Evolutionary conservation across 2,797 vertebrate genomes (phyloP).

Genomic region (Leucoraja ocellata): DNA sequence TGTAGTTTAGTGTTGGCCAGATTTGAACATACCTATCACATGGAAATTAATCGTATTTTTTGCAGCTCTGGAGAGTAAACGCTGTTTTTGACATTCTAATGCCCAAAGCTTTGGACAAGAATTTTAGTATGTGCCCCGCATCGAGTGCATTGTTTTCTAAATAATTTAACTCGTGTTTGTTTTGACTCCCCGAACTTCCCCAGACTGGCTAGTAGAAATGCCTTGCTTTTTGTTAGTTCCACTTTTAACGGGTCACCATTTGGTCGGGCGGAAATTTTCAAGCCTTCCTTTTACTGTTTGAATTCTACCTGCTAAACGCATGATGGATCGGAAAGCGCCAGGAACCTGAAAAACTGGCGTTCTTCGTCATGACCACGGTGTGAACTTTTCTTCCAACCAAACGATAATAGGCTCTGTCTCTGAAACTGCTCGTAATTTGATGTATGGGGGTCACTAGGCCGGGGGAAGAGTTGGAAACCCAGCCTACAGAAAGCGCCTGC

Average conservation of each 20-base stretch:
- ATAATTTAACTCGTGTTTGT: background rate
- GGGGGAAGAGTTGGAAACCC: slow-evolving; percentile 62
- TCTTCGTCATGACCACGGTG: slow-evolving; percentile 79
- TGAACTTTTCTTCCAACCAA: slow-evolving; percentile 82
- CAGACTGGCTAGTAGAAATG: slow-evolving; percentile 8
- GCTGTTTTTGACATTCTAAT: background rate
- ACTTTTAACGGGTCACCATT: slow-evolving; percentile 34
- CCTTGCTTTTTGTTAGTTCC: slow-evolving; percentile 29
- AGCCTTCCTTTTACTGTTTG: slow-evolving; percentile 31
- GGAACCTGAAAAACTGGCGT: slow-evolving; percentile 89
- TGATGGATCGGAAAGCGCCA: slow-evolving; percentile 71
- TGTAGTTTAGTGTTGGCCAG: background rate
- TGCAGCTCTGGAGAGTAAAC: background rate
- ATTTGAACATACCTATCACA: background rate
- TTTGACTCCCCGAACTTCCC: background rate
- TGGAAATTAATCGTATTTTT: background rate
- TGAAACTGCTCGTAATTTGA: slow-evolving; percentile 76
- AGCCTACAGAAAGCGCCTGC: slow-evolving; percentile 62
- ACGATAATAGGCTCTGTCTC: slow-evolving; percentile 87
- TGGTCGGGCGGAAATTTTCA: slow-evolving; percentile 33
- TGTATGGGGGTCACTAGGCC: slow-evolving; percentile 85
- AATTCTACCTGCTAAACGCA: slow-evolving; percentile 53
- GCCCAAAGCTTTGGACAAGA: background rate
- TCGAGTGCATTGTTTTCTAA: background rate
- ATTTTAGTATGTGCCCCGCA: background rate